phyloP scores from a whole-genome alignment of 2,888 invertebrate species.

The Cyclophora albipunctata region DNA sequence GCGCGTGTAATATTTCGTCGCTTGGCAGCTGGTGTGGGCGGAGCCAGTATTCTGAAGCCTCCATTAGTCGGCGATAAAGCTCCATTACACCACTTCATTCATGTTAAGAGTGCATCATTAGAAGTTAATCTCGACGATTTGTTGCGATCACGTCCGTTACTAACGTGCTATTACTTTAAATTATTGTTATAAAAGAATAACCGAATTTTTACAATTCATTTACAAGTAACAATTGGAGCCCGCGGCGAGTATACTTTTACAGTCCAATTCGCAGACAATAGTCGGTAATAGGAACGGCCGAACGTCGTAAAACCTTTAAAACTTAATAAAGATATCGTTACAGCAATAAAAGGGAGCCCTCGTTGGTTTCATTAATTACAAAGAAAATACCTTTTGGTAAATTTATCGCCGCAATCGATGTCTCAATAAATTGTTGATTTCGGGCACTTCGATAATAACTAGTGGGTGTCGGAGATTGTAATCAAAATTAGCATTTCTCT shows the following conservation, averaged over 20 bases:
- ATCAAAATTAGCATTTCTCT: slow-evolving; percentile 31
- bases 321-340: slow-evolving; percentile 57
- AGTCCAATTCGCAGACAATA: slow-evolving; percentile 27
- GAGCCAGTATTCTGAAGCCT: slow-evolving; percentile 27
- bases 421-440: slow-evolving; percentile 57
- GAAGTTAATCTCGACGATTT: slow-evolving; percentile 50
- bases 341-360: slow-evolving; percentile 49
- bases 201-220: neutral
- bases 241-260: slow-evolving; percentile 19
- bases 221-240: neutral
- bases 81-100: slow-evolving; percentile 54
- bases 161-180: slow-evolving; percentile 27
- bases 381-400: slow-evolving; percentile 48
- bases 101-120: slow-evolving; percentile 49
- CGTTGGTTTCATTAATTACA: slow-evolving; percentile 48
- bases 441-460: slow-evolving; percentile 35
- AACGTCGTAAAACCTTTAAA: slow-evolving; percentile 38
- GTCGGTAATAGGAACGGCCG: slow-evolving; percentile 20
- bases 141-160: slow-evolving; percentile 34
- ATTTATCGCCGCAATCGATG: slow-evolving; percentile 53
- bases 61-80: slow-evolving; percentile 52
- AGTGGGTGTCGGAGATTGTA: slow-evolving; percentile 35
- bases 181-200: slow-evolving; percentile 14
- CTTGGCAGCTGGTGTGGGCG: slow-evolving; percentile 28
- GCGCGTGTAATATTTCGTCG: neutral